These are phyloP conservation scores for Thereuonema tuberculata DNA, from an alignment of 1,140 invertebrate species.

Conservation along the genomic window DNA sequence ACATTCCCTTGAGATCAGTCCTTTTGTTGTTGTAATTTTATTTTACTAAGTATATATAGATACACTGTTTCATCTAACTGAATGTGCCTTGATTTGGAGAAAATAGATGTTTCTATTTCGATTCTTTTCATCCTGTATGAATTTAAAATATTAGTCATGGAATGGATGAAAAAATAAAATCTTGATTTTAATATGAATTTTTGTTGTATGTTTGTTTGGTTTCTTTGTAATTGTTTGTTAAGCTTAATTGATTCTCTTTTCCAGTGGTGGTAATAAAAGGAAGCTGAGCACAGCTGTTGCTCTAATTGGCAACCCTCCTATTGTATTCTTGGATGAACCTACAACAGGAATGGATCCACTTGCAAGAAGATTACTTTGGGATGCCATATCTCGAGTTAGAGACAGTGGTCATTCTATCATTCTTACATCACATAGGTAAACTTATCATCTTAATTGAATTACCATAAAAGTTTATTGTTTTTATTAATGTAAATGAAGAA, in stretches of 20 bases:
- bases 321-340: slow-evolving; percentile 77
- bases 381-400: slow-evolving; percentile 42
- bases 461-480: background rate
- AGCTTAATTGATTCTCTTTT: slow-evolving; percentile 23
- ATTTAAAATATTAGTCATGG: no score
- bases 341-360: slow-evolving; percentile 72
- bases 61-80: no score
- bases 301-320: slow-evolving; percentile 70
- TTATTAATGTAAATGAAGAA: background rate
- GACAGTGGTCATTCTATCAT: slow-evolving; percentile 23
- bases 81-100: no score
- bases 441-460: background rate
- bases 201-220: no score
- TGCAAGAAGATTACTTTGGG: slow-evolving; percentile 63
- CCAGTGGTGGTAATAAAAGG: slow-evolving; percentile 86
- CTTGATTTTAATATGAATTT: no score
- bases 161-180: no score
- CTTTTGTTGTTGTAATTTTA: no score
- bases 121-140: no score
- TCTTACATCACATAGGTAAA: slow-evolving; percentile 40
- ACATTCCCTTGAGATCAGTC: no score
- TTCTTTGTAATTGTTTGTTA: no score
- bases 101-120: no score
- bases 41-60: no score
- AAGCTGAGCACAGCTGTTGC: slow-evolving; percentile 89